Evolutionary conservation across 2,797 vertebrate species (phyloP).

Genomic region (Adelosebastes latens): DNA sequence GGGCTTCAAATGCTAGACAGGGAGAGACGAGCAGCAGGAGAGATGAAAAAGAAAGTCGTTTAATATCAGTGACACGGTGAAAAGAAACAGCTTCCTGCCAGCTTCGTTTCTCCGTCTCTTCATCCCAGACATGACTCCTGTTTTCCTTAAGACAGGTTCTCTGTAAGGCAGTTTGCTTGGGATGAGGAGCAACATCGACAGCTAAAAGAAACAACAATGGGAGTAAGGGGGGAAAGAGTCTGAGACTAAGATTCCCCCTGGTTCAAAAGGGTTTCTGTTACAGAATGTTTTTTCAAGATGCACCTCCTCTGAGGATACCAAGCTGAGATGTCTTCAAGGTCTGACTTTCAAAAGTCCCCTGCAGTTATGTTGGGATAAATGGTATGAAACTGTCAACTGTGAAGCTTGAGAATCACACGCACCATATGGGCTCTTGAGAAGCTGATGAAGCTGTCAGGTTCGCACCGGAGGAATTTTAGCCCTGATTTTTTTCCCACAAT

Average conservation of each 20-base stretch:
- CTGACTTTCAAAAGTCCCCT: slow-evolving; percentile 61
- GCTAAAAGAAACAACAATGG: slow-evolving; percentile 38
- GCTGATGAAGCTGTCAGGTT: slow-evolving; percentile 44
- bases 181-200: slow-evolving; percentile 33
- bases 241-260: slow-evolving; percentile 5
- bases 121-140: slow-evolving; percentile 46
- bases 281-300: slow-evolving; percentile 57
- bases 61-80: slow-evolving; percentile 65
- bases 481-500: background rate
- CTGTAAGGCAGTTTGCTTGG: slow-evolving; percentile 58
- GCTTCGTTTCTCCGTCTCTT: slow-evolving; percentile 25
- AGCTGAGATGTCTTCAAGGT: slow-evolving; percentile 57
- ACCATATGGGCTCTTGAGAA: slow-evolving; percentile 42
- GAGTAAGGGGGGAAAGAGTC: slow-evolving; percentile 24
- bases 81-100: slow-evolving; percentile 66
- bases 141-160: slow-evolving; percentile 61
- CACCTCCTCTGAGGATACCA: slow-evolving; percentile 51
- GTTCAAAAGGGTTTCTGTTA: slow-evolving; percentile 55
- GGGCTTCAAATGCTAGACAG: slow-evolving; percentile 33
- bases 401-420: slow-evolving; percentile 29
- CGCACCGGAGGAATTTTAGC: background rate
- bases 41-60: slow-evolving; percentile 61
- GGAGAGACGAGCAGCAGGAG: slow-evolving; percentile 30
- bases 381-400: slow-evolving; percentile 39
- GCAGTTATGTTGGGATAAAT: slow-evolving; percentile 40